Conservation (phyloP, 2,113 vertebrate species). For the Accipiter virgatus region DNA sequence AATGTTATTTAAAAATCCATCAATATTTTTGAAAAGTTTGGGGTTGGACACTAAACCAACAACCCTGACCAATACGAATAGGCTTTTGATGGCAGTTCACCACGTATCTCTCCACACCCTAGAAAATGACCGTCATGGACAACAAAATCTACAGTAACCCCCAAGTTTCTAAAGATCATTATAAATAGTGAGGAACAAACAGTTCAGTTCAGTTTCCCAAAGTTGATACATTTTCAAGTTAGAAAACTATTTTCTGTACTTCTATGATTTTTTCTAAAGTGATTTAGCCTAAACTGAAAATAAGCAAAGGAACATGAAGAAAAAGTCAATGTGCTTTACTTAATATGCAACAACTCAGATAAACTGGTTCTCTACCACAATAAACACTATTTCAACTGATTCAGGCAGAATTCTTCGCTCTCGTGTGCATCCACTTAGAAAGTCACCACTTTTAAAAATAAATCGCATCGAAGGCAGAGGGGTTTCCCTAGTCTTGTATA, state of each 20-base stretch:
- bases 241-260: not conserved
- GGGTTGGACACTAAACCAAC: not conserved
- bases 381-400: not conserved
- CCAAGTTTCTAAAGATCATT: not conserved
- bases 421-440: not conserved
- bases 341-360: not conserved
- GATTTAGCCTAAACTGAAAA: not conserved
- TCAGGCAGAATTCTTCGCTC: not conserved
- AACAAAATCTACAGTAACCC: not conserved
- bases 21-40: not conserved
- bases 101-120: not conserved
- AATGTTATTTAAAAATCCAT: not conserved
- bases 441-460: not conserved
- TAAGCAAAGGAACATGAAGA: not conserved
- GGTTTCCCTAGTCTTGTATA: not conserved
- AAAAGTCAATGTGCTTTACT: not conserved
- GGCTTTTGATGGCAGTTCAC: not conserved
- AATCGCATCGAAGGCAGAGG: not conserved
- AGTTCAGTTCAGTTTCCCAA: not conserved
- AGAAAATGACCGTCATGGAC: accelerated
- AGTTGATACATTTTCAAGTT: not conserved
- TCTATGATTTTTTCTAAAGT: not conserved
- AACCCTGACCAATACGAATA: not conserved
- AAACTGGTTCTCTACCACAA: not conserved
- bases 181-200: not conserved